Conservation (phyloP, 2,888 invertebrate species). For the Itoplectis maculator region DNA sequence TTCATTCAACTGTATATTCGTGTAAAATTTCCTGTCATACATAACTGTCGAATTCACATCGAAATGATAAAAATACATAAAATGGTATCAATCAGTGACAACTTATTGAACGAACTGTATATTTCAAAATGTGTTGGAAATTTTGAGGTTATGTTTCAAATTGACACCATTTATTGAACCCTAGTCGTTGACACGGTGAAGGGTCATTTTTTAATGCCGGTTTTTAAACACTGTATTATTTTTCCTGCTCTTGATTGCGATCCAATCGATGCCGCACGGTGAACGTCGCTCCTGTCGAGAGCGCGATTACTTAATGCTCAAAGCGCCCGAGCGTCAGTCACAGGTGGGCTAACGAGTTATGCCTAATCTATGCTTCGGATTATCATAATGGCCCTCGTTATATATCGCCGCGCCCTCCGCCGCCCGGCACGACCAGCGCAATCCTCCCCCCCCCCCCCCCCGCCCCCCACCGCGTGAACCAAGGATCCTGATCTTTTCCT, state of each 20-base stretch:
- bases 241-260: neutral
- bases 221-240: neutral
- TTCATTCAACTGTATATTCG: too few relatives aligned
- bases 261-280: conserved; percentile 22
- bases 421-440: neutral
- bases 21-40: too few relatives aligned
- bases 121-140: too few relatives aligned
- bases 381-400: conserved; percentile 84
- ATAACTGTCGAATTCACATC: too few relatives aligned
- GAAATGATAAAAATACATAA: too few relatives aligned
- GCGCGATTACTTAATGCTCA: neutral
- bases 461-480: conserved; percentile 20
- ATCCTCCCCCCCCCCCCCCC: conserved; percentile 9
- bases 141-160: too few relatives aligned
- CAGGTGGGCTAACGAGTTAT: conserved; percentile 83
- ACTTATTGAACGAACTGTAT: too few relatives aligned
- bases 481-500: conserved; percentile 33
- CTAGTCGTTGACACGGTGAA: too few relatives aligned
- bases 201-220: neutral
- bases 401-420: conserved; percentile 68
- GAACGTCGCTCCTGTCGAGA: neutral
- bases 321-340: conserved; percentile 70
- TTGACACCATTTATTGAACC: too few relatives aligned
- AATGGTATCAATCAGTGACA: too few relatives aligned
- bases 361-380: conserved; percentile 83